Base-by-base conservation (phyloP, 1,140 invertebrate species). In the Holcopasites calliopsidis region DNA sequence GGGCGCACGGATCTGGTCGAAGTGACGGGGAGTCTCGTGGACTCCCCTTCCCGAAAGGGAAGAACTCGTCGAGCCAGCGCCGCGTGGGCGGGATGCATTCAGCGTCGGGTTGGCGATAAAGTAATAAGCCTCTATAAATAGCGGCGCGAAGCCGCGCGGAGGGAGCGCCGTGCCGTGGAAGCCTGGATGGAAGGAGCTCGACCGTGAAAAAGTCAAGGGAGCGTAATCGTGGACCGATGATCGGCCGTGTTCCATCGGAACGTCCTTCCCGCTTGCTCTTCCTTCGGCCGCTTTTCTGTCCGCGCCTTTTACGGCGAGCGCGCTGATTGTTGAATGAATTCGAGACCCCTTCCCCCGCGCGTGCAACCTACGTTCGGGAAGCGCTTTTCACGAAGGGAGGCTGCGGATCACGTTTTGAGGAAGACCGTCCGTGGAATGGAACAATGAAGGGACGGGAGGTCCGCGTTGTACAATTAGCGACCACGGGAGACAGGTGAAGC, bases 121-220 rank as follows among this genome's bases (percentile, higher is more conserved):
- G 87, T 88, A 89, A 88, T 89, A 86, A 88, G 84, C 72, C 76
- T 86, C 82, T 87, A 87, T 87, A 88, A 88, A 87, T 88, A 88
- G 84, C 82, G 61, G 70, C 76, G 84, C 76, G 78, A 71, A 85
- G 75, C 73, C 58, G 68, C 57, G 49, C 66, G 80, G 78, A 81
- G 69, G 82, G 69, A 74, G 77, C 68, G 64, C 82, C 65, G 72
- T 80, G 65, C 64, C 76, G 71, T 83, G 61, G 66, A 83, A 84
- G 82, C 77, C 75, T 42, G 87, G 79, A 86, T 77, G 85, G n/a
- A 85, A 82, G 82, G 84, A 87, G 82, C 83, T 85, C 86, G 86
- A 87, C 85, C 87, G 82, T 86, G 86, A 88, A n/a, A n/a, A 88
- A 83, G 81, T 83, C 80, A 83, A 88, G 88, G n/a, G n/a, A 88